Conservation (phyloP, 2,113 vertebrate species). For the Nicator chloris region DNA sequence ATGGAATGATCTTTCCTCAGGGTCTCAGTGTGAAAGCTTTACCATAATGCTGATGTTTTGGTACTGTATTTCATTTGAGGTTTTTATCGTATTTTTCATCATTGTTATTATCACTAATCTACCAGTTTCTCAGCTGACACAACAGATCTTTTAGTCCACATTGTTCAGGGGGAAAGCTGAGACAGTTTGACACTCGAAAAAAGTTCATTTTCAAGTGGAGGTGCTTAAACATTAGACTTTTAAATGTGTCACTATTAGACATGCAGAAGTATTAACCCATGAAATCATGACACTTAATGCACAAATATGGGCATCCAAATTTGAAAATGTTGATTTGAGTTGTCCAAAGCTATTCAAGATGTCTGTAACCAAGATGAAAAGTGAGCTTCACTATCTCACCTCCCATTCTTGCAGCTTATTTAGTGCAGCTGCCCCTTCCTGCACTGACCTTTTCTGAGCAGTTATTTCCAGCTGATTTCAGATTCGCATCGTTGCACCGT, state of each 20-base stretch:
- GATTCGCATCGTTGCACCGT: rapidly evolving
- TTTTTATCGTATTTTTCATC: not conserved
- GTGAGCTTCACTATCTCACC: not conserved
- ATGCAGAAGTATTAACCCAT: not conserved
- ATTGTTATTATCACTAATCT: not conserved
- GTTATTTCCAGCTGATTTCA: not conserved
- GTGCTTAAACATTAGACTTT: not conserved
- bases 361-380: not conserved
- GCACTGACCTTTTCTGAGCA: not conserved
- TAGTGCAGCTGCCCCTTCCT: not conserved
- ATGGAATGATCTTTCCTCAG: not conserved
- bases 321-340: not conserved
- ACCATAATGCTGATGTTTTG: not conserved
- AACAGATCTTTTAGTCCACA: not conserved
- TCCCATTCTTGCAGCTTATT: not conserved
- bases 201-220: not conserved
- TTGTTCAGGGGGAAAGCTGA: not conserved
- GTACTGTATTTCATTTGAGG: not conserved
- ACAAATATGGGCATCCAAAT: not conserved
- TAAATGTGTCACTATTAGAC: not conserved
- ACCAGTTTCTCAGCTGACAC: not conserved
- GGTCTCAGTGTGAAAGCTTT: not conserved
- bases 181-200: not conserved
- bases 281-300: not conserved
- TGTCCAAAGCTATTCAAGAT: not conserved